Conservation (phyloP, 1,140 invertebrate species). For the Elysia chlorotica region DNA sequence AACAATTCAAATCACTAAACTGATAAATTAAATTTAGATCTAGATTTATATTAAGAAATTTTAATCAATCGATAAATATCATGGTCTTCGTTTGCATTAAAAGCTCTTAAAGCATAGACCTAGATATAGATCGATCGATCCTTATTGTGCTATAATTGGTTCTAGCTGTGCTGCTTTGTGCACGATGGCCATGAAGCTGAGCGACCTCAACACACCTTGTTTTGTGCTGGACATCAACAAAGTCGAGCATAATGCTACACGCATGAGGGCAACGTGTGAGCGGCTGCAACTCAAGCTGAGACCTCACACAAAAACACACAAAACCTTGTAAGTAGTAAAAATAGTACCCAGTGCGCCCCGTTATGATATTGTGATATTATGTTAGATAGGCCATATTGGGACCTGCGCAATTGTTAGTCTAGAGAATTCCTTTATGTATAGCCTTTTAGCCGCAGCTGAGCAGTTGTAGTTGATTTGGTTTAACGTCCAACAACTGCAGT, state of each 20-base stretch:
- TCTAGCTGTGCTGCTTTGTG: too few species aligned
- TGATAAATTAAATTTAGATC: not conserved
- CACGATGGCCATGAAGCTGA: not conserved
- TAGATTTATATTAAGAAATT: not conserved
- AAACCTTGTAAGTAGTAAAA: conserved; percentile 49
- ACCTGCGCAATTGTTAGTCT: not conserved
- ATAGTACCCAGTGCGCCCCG: not conserved
- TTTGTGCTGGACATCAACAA: conserved; percentile 7
- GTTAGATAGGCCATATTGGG: not conserved
- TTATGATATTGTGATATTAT: not conserved
- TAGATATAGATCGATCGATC: too few species aligned
- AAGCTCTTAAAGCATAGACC: too few species aligned
- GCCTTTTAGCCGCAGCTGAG: not conserved
- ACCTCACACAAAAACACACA: conserved; percentile 60
- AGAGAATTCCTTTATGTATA: not conserved
- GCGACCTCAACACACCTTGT: not conserved
- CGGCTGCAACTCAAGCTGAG: conserved; percentile 49
- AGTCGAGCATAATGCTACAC: not conserved
- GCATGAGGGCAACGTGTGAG: conserved; percentile 47
- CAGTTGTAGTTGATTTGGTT: not conserved
- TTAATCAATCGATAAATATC: too few species aligned
- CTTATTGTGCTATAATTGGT: too few species aligned
- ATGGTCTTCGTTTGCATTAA: too few species aligned
- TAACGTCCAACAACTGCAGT: not conserved
- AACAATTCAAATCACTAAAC: not conserved